These are phyloP conservation scores for Potamilus streckersoni DNA, from an alignment of 1,140 invertebrate genomes.

Conservation along the genomic window DNA sequence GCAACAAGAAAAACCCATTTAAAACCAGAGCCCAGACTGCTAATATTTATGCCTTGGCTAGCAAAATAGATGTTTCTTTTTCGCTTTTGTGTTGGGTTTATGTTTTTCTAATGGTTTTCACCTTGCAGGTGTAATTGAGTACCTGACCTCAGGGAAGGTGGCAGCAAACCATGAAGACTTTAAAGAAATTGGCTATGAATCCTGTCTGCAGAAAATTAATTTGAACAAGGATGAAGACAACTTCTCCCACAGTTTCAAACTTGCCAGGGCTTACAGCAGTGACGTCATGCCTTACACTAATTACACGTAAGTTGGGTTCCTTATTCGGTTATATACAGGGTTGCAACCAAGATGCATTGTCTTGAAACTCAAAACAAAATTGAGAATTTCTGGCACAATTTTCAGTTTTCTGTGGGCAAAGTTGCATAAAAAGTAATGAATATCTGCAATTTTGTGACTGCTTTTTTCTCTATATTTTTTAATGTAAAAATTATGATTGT, in stretches of 20 bases:
- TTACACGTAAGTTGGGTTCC: slow-evolving; percentile 85
- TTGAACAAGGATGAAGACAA: slow-evolving; percentile 63
- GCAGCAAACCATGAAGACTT: slow-evolving; percentile 94
- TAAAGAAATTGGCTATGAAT: slow-evolving; percentile 95
- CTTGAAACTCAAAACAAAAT: too few species aligned
- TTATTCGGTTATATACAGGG: too few species aligned
- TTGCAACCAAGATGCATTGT: too few species aligned
- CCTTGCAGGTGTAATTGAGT: slow-evolving; percentile 92
- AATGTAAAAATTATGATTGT: too few species aligned
- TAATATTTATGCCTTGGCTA: not conserved
- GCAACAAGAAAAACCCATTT: not conserved
- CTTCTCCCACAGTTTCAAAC: slow-evolving; percentile 91
- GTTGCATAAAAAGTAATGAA: not conserved
- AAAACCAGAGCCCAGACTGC: not conserved
- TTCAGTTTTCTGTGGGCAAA: not conserved
- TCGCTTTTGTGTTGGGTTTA: too few species aligned
- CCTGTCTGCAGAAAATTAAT: slow-evolving; percentile 87
- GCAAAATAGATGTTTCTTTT: not conserved
- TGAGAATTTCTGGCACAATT: not conserved
- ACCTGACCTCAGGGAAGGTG: slow-evolving; percentile 89
- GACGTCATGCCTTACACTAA: slow-evolving; percentile 99
- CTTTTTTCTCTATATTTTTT: too few species aligned
- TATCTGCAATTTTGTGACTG: too few species aligned
- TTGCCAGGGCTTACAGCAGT: slow-evolving; percentile 93
- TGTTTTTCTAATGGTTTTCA: too few species aligned